These are phyloP conservation scores for Amaurobius ferox DNA, from an alignment of 2,888 invertebrate genomes.

Conservation along the genomic window DNA sequence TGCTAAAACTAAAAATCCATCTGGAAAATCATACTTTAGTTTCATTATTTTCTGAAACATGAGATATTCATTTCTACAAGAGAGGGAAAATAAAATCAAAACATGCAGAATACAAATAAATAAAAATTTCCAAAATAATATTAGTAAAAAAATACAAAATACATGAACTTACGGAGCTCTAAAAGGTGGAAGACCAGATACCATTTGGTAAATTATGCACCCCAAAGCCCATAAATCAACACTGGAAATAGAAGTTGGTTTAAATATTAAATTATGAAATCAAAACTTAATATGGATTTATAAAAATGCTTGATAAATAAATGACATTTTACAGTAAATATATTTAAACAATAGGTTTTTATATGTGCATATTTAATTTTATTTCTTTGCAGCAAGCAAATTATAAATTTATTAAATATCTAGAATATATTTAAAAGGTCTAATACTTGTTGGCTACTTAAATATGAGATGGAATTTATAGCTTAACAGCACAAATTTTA, in stretches of 20 bases:
- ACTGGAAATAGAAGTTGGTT: conserved; percentile 77
- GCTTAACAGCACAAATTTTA: too few species aligned
- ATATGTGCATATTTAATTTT: too few species aligned
- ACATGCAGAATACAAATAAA: background rate
- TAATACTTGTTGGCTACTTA: too few species aligned
- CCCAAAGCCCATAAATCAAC: conserved; percentile 99
- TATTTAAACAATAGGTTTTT: too few species aligned
- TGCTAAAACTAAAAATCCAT: conserved; percentile 91
- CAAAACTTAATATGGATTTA: too few species aligned
- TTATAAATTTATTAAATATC: too few species aligned
- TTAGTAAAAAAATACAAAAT: background rate
- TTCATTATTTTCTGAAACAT: conserved; percentile 96
- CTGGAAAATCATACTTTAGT: conserved; percentile 93
- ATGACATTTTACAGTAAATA: too few species aligned
- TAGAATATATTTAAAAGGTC: too few species aligned
- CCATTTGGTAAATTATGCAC: conserved; percentile 97
- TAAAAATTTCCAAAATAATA: background rate
- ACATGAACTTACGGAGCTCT: conserved; percentile 81
- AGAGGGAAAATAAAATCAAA: conserved; percentile 65
- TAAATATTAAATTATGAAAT: too few species aligned
- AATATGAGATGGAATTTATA: too few species aligned
- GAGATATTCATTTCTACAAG: conserved; percentile 89
- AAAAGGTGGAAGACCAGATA: conserved; percentile 94
- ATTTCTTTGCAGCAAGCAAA: too few species aligned
- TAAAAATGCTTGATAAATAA: too few species aligned